phyloP scores from a whole-genome alignment of 2,113 vertebrate species.

The Rhea pennata region DNA sequence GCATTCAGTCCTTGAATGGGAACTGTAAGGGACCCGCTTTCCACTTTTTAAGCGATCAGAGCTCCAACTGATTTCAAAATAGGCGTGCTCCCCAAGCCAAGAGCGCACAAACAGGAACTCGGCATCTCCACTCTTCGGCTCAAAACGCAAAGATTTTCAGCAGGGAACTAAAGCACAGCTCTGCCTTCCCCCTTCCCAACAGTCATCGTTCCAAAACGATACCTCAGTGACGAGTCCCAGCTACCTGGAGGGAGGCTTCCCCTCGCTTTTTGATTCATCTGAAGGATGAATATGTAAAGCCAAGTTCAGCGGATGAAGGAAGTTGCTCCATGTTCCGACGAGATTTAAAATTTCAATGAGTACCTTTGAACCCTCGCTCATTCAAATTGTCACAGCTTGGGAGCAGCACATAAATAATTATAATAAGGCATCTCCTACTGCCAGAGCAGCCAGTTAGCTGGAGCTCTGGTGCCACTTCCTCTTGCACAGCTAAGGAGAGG shows the following conservation, averaged over 20 bases:
- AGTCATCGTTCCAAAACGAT: background rate
- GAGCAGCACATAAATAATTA: background rate
- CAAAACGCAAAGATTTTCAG: background rate
- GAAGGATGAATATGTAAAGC: background rate
- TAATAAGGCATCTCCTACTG: background rate
- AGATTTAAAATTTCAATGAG: background rate
- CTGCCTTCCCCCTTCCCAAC: background rate
- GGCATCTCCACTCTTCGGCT: background rate
- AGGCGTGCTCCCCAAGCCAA: background rate
- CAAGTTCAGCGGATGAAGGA: background rate
- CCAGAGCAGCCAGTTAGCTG: background rate
- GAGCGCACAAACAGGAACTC: background rate
- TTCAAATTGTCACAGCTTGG: background rate
- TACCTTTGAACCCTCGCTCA: background rate
- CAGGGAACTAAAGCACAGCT: background rate
- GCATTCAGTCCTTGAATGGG: background rate
- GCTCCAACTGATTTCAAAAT: background rate
- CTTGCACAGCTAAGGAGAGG: background rate
- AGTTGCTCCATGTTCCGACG: background rate
- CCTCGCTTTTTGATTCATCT: background rate
- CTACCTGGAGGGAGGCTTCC: accelerated
- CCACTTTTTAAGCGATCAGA: background rate
- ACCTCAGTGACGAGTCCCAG: background rate
- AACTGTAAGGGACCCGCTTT: background rate
- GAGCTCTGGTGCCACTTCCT: background rate